These are phyloP conservation scores for Trididemnum clinides DNA, from an alignment of 23 tunicate genomes.

Conservation along the genomic window DNA sequence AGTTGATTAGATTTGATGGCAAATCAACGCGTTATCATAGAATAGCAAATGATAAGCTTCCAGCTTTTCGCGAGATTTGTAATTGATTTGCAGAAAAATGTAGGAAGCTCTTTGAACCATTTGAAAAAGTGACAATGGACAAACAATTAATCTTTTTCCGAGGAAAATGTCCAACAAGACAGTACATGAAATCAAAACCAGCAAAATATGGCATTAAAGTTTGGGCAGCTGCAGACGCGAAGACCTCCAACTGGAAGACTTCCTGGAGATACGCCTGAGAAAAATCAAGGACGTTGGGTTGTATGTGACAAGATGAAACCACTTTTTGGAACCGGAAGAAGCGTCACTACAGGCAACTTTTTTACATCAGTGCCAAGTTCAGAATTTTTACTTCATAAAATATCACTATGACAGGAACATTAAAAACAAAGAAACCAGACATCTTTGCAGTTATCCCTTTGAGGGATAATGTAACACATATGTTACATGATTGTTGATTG, in stretches of 20 bases:
- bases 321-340: slow-evolving; percentile 41
- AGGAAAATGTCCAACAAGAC: slow-evolving; percentile 32
- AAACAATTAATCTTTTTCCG: slow-evolving; percentile 30
- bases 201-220: slow-evolving; percentile 33
- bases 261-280: neutral
- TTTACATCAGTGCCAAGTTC: slow-evolving; percentile 35
- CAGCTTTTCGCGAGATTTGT: slow-evolving; percentile 31
- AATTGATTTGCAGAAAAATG: slow-evolving; percentile 28
- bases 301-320: slow-evolving; percentile 38
- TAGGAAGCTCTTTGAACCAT: slow-evolving; percentile 22
- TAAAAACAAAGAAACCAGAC: slow-evolving; percentile 11
- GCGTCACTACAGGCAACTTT: slow-evolving; percentile 25
- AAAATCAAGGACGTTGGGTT: slow-evolving; percentile 20
- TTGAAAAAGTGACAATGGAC: slow-evolving; percentile 27
- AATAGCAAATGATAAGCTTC: slow-evolving; percentile 33
- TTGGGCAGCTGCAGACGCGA: slow-evolving; percentile 44
- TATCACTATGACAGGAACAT: slow-evolving; percentile 23
- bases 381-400: slow-evolving; percentile 18
- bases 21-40: slow-evolving; percentile 22
- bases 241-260: slow-evolving; percentile 14
- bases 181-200: slow-evolving; percentile 41
- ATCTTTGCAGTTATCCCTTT: slow-evolving; percentile 13
- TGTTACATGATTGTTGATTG: too few relatives aligned
- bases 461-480: too few relatives aligned
- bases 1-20: slow-evolving; percentile 35